phyloP scores from a whole-genome alignment of 2,113 vertebrate species.

The Oreochromis tanganicae region DNA sequence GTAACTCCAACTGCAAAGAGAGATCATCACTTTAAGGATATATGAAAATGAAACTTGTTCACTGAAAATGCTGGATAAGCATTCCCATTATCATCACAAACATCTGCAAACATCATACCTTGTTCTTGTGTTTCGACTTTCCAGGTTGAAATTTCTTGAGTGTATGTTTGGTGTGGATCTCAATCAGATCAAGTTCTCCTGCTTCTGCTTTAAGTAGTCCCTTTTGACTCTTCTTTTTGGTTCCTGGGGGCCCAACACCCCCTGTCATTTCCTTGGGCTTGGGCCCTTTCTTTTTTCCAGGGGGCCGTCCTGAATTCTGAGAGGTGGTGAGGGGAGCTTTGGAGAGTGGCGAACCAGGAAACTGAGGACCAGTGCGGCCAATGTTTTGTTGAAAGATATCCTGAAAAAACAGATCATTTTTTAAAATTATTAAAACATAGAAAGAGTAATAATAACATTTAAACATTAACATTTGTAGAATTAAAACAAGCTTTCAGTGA shows the following conservation, averaged over 20 bases:
- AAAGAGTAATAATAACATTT: not conserved
- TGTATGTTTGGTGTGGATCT: constrained; percentile 82
- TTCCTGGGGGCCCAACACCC: constrained; percentile 42
- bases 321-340: constrained; percentile 73
- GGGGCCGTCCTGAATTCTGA: constrained; percentile 72
- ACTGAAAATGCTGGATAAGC: not conserved
- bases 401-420: constrained; percentile 45
- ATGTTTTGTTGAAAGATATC: constrained; percentile 89
- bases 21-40: not conserved
- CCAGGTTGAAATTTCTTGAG: constrained; percentile 78
- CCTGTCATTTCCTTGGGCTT: constrained; percentile 75
- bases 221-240: constrained; percentile 81
- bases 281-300: constrained; percentile 80
- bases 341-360: constrained; percentile 72
- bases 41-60: not conserved
- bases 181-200: constrained; percentile 81
- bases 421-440: not conserved
- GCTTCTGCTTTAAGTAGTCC: constrained; percentile 69
- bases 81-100: not conserved
- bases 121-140: constrained; percentile 80
- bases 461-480: not conserved
- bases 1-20: constrained; percentile 71
- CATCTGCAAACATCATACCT: constrained; percentile 56
- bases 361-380: constrained; percentile 78
- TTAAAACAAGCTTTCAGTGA: not conserved